Conservation (phyloP, 2,113 vertebrate species). For the Melanocharis versteri region DNA sequence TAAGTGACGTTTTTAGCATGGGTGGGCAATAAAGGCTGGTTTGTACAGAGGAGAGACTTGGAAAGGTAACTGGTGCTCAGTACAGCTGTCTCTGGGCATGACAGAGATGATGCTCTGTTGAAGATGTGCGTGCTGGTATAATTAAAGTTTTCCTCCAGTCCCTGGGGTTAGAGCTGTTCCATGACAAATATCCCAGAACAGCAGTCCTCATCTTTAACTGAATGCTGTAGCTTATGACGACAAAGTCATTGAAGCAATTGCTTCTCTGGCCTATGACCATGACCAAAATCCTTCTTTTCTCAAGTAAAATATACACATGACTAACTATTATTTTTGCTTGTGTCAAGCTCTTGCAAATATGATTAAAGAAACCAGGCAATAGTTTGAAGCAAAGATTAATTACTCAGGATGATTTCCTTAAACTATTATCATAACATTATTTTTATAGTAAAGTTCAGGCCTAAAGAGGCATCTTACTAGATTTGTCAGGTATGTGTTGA, state of each 20-base stretch:
- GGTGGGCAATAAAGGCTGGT: background rate
- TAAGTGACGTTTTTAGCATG: background rate
- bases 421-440: background rate
- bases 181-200: background rate
- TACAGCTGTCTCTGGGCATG: background rate
- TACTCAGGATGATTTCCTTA: background rate
- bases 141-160: background rate
- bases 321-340: background rate
- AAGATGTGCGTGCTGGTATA: background rate
- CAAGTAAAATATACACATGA: background rate
- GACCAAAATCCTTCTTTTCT: background rate
- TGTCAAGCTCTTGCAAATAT: background rate
- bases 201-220: background rate
- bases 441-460: background rate
- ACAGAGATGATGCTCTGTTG: background rate
- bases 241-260: background rate
- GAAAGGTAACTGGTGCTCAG: background rate
- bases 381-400: background rate
- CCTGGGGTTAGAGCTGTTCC: background rate
- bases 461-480: background rate
- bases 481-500: background rate
- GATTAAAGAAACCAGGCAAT: background rate
- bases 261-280: background rate
- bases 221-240: background rate
- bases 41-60: background rate